Conservation (phyloP, 2,113 vertebrate genomes). For the Vulpes lagopus region DNA sequence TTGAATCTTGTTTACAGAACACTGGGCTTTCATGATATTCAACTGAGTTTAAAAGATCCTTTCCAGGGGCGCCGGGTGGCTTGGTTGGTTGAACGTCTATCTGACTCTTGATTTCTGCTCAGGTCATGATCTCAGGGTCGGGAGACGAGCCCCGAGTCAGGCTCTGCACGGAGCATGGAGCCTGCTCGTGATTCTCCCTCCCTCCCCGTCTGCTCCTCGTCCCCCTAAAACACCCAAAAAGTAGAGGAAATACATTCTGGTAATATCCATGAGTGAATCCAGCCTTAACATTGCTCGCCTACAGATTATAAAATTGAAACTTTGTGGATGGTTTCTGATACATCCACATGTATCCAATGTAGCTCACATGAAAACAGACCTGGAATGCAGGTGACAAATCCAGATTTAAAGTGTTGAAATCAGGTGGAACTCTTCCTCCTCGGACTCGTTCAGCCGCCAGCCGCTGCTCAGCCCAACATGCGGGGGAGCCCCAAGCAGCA, state of each 20-base stretch:
- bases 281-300: not conserved
- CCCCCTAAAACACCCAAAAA: not conserved
- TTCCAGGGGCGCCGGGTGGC: not conserved
- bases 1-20: not conserved
- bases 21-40: not conserved
- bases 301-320: not conserved
- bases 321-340: not conserved
- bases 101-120: too few species aligned
- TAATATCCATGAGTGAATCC: too few species aligned
- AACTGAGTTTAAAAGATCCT: not conserved
- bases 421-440: not conserved
- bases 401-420: not conserved
- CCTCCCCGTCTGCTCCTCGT: not conserved
- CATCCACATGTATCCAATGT: not conserved
- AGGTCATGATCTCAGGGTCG: not conserved
- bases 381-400: too few species aligned
- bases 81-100: not conserved
- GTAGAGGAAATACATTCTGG: not conserved
- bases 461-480: too few species aligned
- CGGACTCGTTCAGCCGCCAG: not conserved
- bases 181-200: not conserved
- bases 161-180: not conserved
- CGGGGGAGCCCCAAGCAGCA: too few species aligned
- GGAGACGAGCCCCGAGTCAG: accelerated
- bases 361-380: not conserved